Percentiles rank a stretch among this genome's conserved stretches.
These are phyloP conservation scores for Bellardia pandia DNA, from an alignment of 2,888 invertebrate genomes.

Conservation along the genomic window DNA sequence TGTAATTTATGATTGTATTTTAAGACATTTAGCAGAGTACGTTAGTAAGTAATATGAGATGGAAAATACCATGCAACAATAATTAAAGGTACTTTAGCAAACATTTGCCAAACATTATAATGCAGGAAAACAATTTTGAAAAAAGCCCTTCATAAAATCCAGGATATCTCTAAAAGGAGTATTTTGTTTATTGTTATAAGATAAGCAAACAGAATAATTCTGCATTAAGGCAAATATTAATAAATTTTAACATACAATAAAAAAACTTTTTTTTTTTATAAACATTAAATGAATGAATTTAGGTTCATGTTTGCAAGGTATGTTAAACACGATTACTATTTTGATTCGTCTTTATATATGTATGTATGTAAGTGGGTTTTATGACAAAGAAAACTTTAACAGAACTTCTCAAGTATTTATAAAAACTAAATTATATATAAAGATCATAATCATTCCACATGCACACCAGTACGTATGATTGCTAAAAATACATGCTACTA, in stretches of 20 bases:
- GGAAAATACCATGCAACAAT: constrained; percentile 6
- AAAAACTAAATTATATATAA: no score
- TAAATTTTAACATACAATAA: not conserved
- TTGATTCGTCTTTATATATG: no score
- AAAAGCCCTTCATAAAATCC: not conserved
- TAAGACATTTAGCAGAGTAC: constrained; percentile 8
- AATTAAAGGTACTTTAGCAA: constrained; percentile 29
- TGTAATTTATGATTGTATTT: constrained; percentile 34
- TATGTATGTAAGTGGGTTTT: no score
- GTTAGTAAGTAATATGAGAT: not conserved
- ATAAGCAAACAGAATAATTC: not conserved
- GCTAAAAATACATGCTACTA: no score
- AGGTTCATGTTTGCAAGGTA: no score
- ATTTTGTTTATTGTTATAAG: constrained; percentile 4
- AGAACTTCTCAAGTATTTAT: no score
- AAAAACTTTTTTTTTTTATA: no score
- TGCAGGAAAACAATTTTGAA: constrained; percentile 9
- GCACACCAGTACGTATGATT: no score
- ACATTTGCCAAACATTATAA: not conserved
- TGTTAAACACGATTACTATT: no score
- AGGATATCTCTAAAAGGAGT: not conserved
- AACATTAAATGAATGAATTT: no score
- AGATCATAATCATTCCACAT: no score
- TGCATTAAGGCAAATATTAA: not conserved
- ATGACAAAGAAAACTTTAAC: no score